Percentiles rank a stretch among this genome's conserved stretches.
Conservation (phyloP, 2,797 vertebrate species). For the Neosilurus mollespiculum region DNA sequence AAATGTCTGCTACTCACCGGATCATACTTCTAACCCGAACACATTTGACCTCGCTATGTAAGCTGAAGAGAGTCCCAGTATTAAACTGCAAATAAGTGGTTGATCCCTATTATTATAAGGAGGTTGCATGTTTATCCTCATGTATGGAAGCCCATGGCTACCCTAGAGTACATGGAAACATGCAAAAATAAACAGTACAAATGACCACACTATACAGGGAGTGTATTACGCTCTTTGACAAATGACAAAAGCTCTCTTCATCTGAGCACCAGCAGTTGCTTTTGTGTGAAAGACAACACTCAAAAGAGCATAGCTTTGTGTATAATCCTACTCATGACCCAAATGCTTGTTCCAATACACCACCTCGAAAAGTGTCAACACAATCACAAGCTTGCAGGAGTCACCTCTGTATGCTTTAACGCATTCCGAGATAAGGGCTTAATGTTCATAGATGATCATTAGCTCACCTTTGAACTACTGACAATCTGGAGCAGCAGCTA, state of each 20-base stretch:
- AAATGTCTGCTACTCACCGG: not conserved
- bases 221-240: slow-evolving; percentile 13
- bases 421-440: slow-evolving; percentile 7
- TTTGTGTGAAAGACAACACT: slow-evolving; percentile 36
- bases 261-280: slow-evolving; percentile 2
- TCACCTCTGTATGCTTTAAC: slow-evolving; percentile 9
- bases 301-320: slow-evolving; percentile 28
- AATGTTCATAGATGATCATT: not conserved
- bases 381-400: not conserved
- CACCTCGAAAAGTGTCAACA: slow-evolving; percentile 5
- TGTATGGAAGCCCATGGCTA: not conserved
- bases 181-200: not conserved
- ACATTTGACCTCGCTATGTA: not conserved
- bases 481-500: not conserved
- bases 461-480: not conserved
- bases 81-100: not conserved
- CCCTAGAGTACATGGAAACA: not conserved
- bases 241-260: slow-evolving; percentile 28
- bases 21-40: not conserved
- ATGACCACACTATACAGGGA: slow-evolving; percentile 3
- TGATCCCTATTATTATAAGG: not conserved
- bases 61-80: not conserved
- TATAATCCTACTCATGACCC: slow-evolving; percentile 14
- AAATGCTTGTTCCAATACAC: slow-evolving; percentile 4
- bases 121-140: not conserved